Conservation (phyloP, 2,888 invertebrate species). For the Temnothorax ravouxi region DNA sequence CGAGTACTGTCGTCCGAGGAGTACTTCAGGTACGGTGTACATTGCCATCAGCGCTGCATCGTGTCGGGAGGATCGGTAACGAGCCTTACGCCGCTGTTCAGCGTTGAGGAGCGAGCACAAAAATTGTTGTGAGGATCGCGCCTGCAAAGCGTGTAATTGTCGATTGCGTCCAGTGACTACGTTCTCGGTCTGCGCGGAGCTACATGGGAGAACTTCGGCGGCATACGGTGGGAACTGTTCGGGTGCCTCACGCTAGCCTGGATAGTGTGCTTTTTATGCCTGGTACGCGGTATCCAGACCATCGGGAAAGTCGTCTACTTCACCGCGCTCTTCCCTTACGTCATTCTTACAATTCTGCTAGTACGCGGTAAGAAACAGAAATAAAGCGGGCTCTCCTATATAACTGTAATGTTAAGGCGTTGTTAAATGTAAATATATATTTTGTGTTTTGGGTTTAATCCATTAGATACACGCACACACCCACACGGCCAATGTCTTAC, state of each 20-base stretch:
- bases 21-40: slow-evolving; percentile 89
- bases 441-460: not conserved
- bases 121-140: slow-evolving; percentile 36
- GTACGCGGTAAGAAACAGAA: slow-evolving; percentile 80
- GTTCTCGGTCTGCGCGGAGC: slow-evolving; percentile 92
- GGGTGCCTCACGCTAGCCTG: slow-evolving; percentile 92
- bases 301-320: slow-evolving; percentile 95
- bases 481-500: not conserved
- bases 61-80: slow-evolving; percentile 49
- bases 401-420: not conserved
- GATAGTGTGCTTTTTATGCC: slow-evolving; percentile 95
- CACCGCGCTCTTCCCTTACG: slow-evolving; percentile 91
- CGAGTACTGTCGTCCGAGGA: slow-evolving; percentile 89
- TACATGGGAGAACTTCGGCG: slow-evolving; percentile 92
- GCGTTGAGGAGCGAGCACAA: slow-evolving; percentile 47
- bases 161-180: slow-evolving; percentile 88
- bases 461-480: not conserved
- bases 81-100: slow-evolving; percentile 50
- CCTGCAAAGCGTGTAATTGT: slow-evolving; percentile 69
- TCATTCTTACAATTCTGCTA: slow-evolving; percentile 90
- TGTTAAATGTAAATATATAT: not conserved
- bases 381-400: not conserved
- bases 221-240: slow-evolving; percentile 93
- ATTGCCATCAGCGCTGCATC: slow-evolving; percentile 36
- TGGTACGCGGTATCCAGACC: slow-evolving; percentile 95